A percentile compares a stretch with the other conserved stretches of the same genome.
These are phyloP conservation scores for Agriopis leucophaearia DNA, from an alignment of 2,888 invertebrate genomes.

Conservation along the genomic window DNA sequence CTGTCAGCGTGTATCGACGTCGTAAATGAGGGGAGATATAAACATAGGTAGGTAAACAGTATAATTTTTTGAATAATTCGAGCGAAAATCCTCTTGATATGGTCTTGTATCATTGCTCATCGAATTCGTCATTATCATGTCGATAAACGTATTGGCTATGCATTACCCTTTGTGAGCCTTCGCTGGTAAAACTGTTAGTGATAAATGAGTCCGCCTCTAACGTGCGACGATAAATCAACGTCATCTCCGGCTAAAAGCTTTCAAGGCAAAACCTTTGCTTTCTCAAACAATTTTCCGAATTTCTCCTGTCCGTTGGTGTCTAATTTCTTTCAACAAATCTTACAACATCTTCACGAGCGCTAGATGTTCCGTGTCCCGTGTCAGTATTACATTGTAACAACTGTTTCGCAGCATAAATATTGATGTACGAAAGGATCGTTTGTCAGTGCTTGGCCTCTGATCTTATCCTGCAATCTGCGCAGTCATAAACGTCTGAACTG, in stretches of 20 bases:
- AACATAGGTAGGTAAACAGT: neutral
- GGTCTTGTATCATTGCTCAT: constrained; percentile 56
- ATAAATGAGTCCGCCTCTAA: constrained; percentile 74
- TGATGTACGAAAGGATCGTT: constrained; percentile 46
- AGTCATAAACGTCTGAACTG: constrained; percentile 37
- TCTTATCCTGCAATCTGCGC: constrained; percentile 37
- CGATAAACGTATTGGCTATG: constrained; percentile 70
- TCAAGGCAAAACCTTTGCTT: constrained; percentile 53
- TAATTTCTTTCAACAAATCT: constrained; percentile 49
- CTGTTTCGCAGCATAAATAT: constrained; percentile 57
- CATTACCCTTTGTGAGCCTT: constrained; percentile 71
- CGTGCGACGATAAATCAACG: constrained; percentile 71
- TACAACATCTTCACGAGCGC: constrained; percentile 43
- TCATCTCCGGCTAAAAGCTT: constrained; percentile 62
- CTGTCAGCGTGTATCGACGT: constrained; percentile 46
- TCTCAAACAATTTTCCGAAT: constrained; percentile 49
- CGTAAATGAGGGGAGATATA: constrained; percentile 33
- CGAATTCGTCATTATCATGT: constrained; percentile 70
- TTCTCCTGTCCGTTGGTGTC: constrained; percentile 55
- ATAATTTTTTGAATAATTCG: constrained; percentile 36
- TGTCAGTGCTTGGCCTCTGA: constrained; percentile 39
- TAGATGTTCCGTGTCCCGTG: constrained; percentile 48
- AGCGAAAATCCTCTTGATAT: constrained; percentile 26
- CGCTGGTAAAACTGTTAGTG: constrained; percentile 71
- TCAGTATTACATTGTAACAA: constrained; percentile 52